Evolutionary conservation across 2,113 vertebrate species (phyloP), one percentile per base, ranked within the genome.

Genomic region (Ursus arctos): DNA sequence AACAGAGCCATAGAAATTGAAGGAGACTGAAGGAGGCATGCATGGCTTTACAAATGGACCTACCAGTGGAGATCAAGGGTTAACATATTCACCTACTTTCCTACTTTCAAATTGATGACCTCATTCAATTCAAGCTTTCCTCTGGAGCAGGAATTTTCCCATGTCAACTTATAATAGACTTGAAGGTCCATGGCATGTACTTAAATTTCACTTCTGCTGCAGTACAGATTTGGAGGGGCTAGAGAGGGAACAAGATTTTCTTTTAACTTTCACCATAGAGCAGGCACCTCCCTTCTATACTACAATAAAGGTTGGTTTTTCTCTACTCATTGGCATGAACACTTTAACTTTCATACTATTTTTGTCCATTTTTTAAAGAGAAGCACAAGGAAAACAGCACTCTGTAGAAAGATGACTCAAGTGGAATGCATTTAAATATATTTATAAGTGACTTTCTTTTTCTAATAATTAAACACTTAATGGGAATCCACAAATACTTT

Each of bases 111-210:
- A 51, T 0, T 77, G 65, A 81, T 82, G 31, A 77, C 61, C 71
- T 95, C 33, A 85, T 77, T 97, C 93, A 91, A 94, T 81, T 85
- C 63, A 95, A 49, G 9, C 24, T 84, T 97, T 96, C n/a, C 43
- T 19, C 61, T 57, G 24, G 26, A 82, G 63, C 65, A 76, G 90
- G 36, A 93, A 26, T 51, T 82, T 90, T 97, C 67, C 28, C 63
- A 65, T 43, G 43, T n/a, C 65, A 88, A 49, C 33, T 91, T 96
- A 65, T 18, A 71, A 81, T 22, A 88, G 14, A 93, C 43, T 55
- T 71, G 36, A 93, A 31, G 33, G n/a, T 85, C 40, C 40, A 26
- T 33, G 49, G 3, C 16, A 82, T 51, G 0, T 72, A 91, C 93
- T 93, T 93, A 95, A 88, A 63, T 81, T 95, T 95, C 49, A 77